Base-by-base conservation (phyloP, 2,113 vertebrate genomes). In the Plecturocebus donacophilus region DNA sequence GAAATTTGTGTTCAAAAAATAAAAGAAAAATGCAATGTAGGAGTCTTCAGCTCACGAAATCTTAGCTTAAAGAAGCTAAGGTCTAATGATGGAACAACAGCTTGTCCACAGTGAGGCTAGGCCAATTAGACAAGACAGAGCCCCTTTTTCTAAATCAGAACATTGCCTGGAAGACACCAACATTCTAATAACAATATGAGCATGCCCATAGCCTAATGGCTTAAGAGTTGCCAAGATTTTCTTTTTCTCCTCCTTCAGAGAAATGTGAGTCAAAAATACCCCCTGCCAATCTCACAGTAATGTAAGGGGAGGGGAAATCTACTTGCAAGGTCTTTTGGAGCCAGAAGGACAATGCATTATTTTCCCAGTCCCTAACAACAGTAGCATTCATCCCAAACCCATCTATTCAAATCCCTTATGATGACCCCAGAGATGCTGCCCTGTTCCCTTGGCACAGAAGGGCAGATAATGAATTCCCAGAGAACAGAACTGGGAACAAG, bases 231-330 rank as follows among this genome's bases (percentile, higher is more conserved):
- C 54, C 45, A 20, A 82, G 70, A 87, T 30, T 45, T 71, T 86
- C 47, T 27, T 61, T 79, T 92, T 75, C 9, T 71, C 76, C 94
- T 38, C 45, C 66, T 86, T 89, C 61, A 71, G 73, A 95, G 64
- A 97, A 92, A 64, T 6, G 14, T 47, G 42, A 82, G 91, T 76
- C 40, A 95, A 56, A 90, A 71, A 47, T 70, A 88, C n/a, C 27
- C 47, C 92, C 14, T 14, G 54, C 12, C 56, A 82, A 68, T 75
- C 88, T 49, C 81, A 95, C 20, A 85, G 91, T 85, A 52, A 68
- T 49, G 19, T 25, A 61, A 21, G 10, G 38, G n/a, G n/a, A 73
- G 30, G 58, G 47, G 30, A 81, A 81, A 10, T 2, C 5, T 5
- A 56, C 40, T 83, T 35, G 9, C 21, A 64, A 86, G 64, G 32